These are phyloP conservation scores for Pangasius macronema DNA, from an alignment of 2,797 vertebrate species.

Conservation along the genomic window DNA sequence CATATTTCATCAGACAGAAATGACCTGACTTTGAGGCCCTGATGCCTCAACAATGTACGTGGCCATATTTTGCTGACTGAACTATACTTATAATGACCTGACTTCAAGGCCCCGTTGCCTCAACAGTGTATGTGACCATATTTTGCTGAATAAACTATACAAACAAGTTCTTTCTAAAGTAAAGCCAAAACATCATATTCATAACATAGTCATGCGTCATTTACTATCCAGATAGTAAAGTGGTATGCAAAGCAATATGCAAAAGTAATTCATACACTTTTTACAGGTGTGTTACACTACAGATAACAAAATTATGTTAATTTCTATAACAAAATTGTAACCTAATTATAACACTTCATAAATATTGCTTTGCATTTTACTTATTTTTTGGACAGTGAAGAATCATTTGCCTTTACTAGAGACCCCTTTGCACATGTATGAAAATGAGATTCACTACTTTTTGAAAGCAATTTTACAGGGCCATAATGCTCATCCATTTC, in stretches of 20 bases:
- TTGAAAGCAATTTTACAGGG: neutral
- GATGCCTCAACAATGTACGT: neutral
- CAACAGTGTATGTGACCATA: neutral
- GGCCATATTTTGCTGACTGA: neutral
- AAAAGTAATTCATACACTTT: neutral
- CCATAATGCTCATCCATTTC: neutral
- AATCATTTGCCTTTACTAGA: neutral
- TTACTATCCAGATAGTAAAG: neutral
- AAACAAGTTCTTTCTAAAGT: neutral
- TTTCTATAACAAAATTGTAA: neutral
- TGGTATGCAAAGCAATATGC: neutral
- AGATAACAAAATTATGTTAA: no score
- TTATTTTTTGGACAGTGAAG: neutral
- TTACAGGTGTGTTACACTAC: neutral
- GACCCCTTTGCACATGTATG: neutral
- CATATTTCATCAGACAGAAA: neutral
- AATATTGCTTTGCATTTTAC: neutral
- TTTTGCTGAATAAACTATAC: neutral
- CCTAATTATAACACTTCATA: neutral
- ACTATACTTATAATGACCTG: neutral
- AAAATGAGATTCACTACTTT: neutral
- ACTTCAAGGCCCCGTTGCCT: neutral
- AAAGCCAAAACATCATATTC: neutral
- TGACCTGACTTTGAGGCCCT: neutral
- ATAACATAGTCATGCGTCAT: neutral